Percentiles rank a stretch among this genome's conserved stretches.
Evolutionary conservation across 2,113 vertebrate species (phyloP).

Genomic region (Bos indicus): DNA sequence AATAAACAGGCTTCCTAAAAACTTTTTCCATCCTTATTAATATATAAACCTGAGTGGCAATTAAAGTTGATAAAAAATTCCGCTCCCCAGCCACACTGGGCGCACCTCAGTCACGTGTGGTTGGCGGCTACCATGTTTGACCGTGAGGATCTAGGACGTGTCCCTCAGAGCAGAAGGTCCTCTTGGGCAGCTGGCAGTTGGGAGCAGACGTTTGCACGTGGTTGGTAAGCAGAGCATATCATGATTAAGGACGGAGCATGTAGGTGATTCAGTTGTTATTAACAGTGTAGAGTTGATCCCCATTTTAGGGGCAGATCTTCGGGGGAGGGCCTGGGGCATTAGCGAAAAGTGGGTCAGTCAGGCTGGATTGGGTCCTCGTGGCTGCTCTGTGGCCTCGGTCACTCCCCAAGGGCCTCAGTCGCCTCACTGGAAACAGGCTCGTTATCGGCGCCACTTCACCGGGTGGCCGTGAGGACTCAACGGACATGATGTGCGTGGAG

Average conservation of each 20-base stretch:
- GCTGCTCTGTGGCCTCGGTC: neutral
- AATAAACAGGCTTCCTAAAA: neutral
- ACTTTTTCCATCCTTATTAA: neutral
- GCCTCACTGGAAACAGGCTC: neutral
- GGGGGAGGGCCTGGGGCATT: neutral
- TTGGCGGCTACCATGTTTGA: too few relatives aligned
- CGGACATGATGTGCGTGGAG: neutral
- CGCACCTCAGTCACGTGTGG: neutral
- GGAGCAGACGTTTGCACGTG: neutral
- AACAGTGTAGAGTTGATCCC: neutral
- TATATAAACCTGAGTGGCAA: neutral
- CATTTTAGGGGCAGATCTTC: too few relatives aligned
- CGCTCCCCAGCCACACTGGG: too few relatives aligned
- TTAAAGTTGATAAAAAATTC: neutral
- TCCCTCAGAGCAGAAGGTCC: neutral
- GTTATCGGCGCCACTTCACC: neutral
- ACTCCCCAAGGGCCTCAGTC: neutral
- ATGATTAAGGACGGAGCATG: neutral
- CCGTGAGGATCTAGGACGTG: neutral
- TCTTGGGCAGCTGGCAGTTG: neutral
- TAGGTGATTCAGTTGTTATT: neutral
- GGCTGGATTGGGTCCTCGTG: neutral
- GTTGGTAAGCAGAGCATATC: neutral
- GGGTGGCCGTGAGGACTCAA: neutral
- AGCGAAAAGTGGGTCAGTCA: neutral